These are phyloP conservation scores for Heterotilapia buettikoferi DNA, from an alignment of 2,113 vertebrate genomes.

Conservation along the genomic window DNA sequence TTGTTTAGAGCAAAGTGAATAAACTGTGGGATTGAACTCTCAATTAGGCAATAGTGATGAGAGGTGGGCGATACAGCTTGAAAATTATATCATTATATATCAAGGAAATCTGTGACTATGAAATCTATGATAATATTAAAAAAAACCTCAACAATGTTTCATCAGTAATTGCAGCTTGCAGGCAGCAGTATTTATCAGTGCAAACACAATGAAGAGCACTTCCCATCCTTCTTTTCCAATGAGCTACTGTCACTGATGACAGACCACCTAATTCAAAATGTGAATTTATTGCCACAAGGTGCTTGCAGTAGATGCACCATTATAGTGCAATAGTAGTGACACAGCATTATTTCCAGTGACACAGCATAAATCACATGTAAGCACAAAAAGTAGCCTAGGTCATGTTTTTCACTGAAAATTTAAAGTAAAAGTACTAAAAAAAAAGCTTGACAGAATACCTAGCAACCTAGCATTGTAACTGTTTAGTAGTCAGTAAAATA, in stretches of 20 bases:
- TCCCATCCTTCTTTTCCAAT: background rate
- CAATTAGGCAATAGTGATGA: background rate
- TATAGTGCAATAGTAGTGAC: background rate
- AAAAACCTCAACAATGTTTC: background rate
- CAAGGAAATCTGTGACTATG: background rate
- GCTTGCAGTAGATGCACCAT: background rate
- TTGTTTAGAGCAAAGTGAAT: background rate
- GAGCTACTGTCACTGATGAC: background rate
- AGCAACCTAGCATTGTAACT: background rate
- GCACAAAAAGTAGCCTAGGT: background rate
- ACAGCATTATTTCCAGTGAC: background rate
- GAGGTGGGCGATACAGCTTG: background rate
- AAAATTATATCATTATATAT: background rate
- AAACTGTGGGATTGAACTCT: background rate
- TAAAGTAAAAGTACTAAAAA: background rate
- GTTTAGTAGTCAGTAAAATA: background rate
- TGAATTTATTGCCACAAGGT: background rate
- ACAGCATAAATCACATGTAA: background rate
- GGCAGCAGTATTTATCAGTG: background rate
- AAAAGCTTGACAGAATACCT: background rate
- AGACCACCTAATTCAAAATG: background rate
- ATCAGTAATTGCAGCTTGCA: background rate
- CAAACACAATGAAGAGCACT: background rate
- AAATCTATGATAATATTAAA: background rate
- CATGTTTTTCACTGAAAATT: background rate